Evolutionary conservation across 2,888 invertebrate species (phyloP).

Genomic region (Crioceris asparagi): DNA sequence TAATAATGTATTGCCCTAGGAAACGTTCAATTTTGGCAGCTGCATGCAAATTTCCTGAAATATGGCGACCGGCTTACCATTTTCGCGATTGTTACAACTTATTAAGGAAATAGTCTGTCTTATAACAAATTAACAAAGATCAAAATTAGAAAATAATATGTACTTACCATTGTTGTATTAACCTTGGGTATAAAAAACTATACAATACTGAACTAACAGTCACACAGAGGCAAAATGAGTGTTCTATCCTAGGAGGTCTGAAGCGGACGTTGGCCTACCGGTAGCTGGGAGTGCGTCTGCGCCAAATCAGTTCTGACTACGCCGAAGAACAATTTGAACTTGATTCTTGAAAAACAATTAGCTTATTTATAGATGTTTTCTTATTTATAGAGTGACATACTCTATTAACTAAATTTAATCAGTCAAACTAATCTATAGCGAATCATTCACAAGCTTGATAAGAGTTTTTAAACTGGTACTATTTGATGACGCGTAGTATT

Average conservation of each 20-base stretch:
- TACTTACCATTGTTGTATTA: slow-evolving; percentile 36
- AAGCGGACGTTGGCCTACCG: slow-evolving; percentile 40
- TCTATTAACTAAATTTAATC: not conserved
- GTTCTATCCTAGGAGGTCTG: slow-evolving; percentile 32
- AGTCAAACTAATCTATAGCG: no score
- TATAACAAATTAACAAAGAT: slow-evolving; percentile 3
- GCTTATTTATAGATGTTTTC: not conserved
- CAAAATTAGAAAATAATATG: slow-evolving; percentile 1
- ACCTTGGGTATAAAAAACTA: slow-evolving; percentile 25
- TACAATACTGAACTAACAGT: slow-evolving; percentile 31
- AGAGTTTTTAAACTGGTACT: no score
- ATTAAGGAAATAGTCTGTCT: slow-evolving; percentile 1
- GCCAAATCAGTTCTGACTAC: slow-evolving; percentile 17
- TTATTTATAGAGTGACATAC: not conserved
- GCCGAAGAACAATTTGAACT: no score
- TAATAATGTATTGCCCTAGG: not conserved
- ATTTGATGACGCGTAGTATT: not conserved
- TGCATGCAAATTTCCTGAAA: slow-evolving; percentile 24
- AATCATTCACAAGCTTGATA: no score
- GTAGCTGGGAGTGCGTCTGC: slow-evolving; percentile 31
- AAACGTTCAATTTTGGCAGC: slow-evolving; percentile 9
- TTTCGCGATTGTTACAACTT: slow-evolving; percentile 9
- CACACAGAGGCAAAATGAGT: slow-evolving; percentile 33
- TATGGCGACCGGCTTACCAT: slow-evolving; percentile 29
- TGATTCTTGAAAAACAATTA: no score